Percentiles rank a stretch among this genome's conserved stretches.
Conservation (phyloP, 2,888 invertebrate species). For the Escarpia spicata region DNA sequence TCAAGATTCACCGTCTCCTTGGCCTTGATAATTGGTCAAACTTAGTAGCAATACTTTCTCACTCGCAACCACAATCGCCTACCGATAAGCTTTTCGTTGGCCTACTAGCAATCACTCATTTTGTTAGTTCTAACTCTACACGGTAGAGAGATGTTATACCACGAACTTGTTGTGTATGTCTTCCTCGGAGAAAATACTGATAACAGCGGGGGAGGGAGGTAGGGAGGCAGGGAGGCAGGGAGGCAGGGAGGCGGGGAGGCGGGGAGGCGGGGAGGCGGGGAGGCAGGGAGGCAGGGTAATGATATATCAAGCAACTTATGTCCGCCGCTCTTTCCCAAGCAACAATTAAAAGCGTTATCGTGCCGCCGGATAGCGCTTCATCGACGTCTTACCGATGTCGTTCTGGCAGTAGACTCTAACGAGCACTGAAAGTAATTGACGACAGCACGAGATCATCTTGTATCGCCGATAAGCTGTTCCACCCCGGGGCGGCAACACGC, state of each 20-base stretch:
- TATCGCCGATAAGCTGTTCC: neutral
- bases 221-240: too few species aligned
- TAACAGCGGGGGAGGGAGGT: neutral
- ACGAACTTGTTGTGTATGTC: neutral
- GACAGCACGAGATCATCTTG: constrained; percentile 13
- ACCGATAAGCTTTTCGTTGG: neutral
- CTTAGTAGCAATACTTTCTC: neutral
- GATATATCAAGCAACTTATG: neutral
- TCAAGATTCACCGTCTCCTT: neutral
- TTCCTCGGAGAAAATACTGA: neutral
- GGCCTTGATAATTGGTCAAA: neutral
- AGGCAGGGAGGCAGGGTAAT: too few species aligned
- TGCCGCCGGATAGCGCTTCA: neutral
- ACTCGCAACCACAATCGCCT: neutral
- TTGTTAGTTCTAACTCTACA: neutral
- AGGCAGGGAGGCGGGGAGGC: too few species aligned
- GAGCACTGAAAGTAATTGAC: constrained; percentile 13
- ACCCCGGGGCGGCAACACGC: constrained; percentile 16
- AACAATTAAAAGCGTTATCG: neutral
- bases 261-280: too few species aligned
- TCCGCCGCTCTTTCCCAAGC: neutral
- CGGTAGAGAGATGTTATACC: neutral
- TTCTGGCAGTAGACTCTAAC: neutral
- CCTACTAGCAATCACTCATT: neutral
- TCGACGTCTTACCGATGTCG: neutral